Base-by-base conservation (phyloP, 2,113 vertebrate genomes). In the Paedocypris sp. region DNA sequence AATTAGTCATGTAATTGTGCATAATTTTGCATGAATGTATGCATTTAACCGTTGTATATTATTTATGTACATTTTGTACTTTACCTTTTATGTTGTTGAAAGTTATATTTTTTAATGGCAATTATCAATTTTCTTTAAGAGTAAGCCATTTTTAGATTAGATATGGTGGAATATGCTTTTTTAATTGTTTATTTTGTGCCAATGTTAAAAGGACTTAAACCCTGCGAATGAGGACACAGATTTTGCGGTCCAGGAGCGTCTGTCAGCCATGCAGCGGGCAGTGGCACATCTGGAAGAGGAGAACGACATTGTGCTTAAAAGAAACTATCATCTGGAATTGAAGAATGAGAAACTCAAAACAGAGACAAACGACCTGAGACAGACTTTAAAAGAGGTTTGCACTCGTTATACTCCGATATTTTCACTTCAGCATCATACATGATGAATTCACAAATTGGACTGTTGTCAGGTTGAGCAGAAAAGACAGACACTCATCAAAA, bases 221-320 rank as follows among this genome's bases (percentile, higher is more conserved):
- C 10, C 15, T 1, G 5, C 3, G 10, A 19, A 58, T 58, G 35
- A 47, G 19, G 10, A 35, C 9, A 48, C 12, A 8, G 46, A 51
- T 12, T 42, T n/a, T 4, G 50, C 10, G 12, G 41, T 15, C 16
- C 25, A 2, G 18, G 72, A 65, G 18, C 64, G 83, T 7, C 69
- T 86, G 38, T 2, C 8, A 2, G 56, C 74, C 4, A 73, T 86
- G 29, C 83, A 85, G 64, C 57, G 12, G n/a, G 64, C 80, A 4
- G 81, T 85, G 32, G 84, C 84, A 52, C 69, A 82, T 62, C 76
- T 85, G 47, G 84, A 86, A 39, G 49, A 82, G 38, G 65, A 81
- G 0, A 62, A 75, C 20, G 72, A 47, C 46, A 72, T 59, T 43
- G 65, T 80, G 16, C 74, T 73, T 7, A 71, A 56, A 39, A 82